Evolutionary conservation across 2,888 invertebrate species (phyloP).

Genomic region (Stenodema calcarata): DNA sequence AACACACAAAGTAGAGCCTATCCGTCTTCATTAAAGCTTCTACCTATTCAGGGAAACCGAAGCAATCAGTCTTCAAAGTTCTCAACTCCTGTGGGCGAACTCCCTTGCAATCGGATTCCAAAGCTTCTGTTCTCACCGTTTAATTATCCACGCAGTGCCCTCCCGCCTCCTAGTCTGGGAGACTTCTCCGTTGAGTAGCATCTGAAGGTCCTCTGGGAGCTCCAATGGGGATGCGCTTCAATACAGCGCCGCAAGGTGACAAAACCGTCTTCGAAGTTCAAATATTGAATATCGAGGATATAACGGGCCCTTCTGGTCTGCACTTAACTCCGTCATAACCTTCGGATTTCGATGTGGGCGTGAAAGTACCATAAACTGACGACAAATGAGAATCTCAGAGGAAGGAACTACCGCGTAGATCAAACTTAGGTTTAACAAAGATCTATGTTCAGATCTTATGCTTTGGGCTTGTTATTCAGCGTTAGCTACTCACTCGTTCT

Average conservation of each 20-base stretch:
- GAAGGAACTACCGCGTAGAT: too few species aligned
- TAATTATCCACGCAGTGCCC: background rate
- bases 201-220: background rate
- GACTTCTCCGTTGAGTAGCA: background rate
- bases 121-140: background rate
- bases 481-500: too few species aligned
- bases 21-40: background rate
- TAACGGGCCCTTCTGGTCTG: too few species aligned
- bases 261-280: background rate
- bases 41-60: background rate
- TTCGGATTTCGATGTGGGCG: background rate
- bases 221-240: background rate
- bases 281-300: background rate
- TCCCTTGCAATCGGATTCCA: background rate
- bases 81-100: background rate
- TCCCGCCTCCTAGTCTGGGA: background rate
- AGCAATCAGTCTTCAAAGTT: background rate
- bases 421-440: too few species aligned
- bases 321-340: background rate
- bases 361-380: too few species aligned
- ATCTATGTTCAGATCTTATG: too few species aligned
- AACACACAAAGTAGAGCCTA: background rate
- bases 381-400: too few species aligned
- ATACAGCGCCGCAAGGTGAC: background rate
- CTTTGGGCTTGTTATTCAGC: too few species aligned